Base-by-base conservation (phyloP, 1,140 invertebrate genomes). In the Sycophila sp. region DNA sequence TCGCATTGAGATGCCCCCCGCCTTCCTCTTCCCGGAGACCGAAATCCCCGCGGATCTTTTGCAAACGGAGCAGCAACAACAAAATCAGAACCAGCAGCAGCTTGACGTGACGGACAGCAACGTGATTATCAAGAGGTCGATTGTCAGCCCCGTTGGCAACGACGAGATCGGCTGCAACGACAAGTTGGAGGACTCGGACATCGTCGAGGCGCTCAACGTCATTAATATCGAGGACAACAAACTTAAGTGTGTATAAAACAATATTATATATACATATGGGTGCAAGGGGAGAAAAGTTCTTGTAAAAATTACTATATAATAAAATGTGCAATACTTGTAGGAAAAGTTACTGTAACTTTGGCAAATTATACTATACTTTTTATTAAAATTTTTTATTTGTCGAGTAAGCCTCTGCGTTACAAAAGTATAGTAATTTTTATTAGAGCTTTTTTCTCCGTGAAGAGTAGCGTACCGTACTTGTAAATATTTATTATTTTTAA, bases 1-100 rank as follows among this genome's bases (percentile, higher is more conserved):
- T 59, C 86, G 91, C 47, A 94, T 92, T 75, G 94, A 94, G 83
- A 93, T 95, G 91, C 92, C 93, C 34, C 92, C 93, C 17, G 89
- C 92, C 19, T 94, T 93, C 80, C 85, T 94, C 40, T 94, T 94
- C 81, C 91, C 92, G 22, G 93, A 94, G 84, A 91, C 89, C 76
- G 91, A 92, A 76, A 87, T 89, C 58, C 89, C 89, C 38, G 89
- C 88, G 42, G 88, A 88, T 83, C 85, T 90, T 66, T 81, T 89
- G 75, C 84, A 85, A 80, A 85, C 84, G 2, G 86, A 87, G 0
- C 82, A 82, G 38, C 78, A 81, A n/a, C 67, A 70, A 19, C 55
- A 66, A 15, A 71, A 73, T 4, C 67, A 82, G 10, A 42, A 75
- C 53, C 62, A 67, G 19, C 76, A 78, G 10, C 62, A 69, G 8